Conservation (phyloP, 2,113 vertebrate species). For the Alosa alosa region DNA sequence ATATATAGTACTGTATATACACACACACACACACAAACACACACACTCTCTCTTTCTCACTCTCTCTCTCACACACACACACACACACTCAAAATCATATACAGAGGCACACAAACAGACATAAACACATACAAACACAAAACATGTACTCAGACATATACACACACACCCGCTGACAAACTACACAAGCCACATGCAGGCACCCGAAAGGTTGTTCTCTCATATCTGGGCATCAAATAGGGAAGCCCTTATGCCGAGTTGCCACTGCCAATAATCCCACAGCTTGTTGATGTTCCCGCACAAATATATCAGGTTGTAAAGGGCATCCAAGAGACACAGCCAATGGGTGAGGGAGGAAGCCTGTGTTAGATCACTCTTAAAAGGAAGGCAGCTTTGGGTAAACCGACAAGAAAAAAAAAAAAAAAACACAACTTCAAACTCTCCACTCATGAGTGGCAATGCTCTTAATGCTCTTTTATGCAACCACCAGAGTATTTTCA, state of each 20-base stretch:
- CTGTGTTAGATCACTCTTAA: slow-evolving; percentile 69
- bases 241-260: slow-evolving; percentile 66
- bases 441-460: slow-evolving; percentile 17
- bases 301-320: slow-evolving; percentile 67
- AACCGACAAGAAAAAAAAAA: slow-evolving; percentile 45
- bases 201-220: slow-evolving; percentile 42
- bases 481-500: slow-evolving; percentile 48
- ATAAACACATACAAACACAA: background rate
- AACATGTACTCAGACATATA: background rate
- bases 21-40: background rate
- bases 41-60: background rate
- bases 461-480: slow-evolving; percentile 58
- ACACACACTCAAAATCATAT: background rate
- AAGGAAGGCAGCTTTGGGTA: slow-evolving; percentile 42
- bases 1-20: background rate
- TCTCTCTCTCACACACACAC: background rate
- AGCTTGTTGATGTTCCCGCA: slow-evolving; percentile 69
- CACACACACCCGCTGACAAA: background rate
- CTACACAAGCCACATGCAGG: background rate
- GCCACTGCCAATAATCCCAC: slow-evolving; percentile 66
- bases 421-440: slow-evolving; percentile 54
- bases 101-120: background rate
- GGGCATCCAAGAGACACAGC: slow-evolving; percentile 67
- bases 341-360: slow-evolving; percentile 66
- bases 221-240: slow-evolving; percentile 69